These are phyloP conservation scores for Procambarus virginalis DNA, from an alignment of 1,140 invertebrate genomes.

Conservation along the genomic window DNA sequence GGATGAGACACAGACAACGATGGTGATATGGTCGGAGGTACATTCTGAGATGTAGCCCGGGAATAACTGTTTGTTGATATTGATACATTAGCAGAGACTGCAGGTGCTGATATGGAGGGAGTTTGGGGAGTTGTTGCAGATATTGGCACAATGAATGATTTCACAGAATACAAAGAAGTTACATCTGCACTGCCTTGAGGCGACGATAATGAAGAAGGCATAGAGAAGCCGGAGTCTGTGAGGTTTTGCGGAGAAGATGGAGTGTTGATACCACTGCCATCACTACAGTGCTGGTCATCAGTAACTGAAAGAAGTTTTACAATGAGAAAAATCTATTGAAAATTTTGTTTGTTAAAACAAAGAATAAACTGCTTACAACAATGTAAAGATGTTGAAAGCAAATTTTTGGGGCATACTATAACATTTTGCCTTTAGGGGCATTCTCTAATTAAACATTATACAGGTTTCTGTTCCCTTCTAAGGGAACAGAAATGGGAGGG, in stretches of 20 bases:
- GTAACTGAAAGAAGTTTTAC: constrained; percentile 17
- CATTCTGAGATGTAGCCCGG: background rate
- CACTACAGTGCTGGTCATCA: constrained; percentile 37
- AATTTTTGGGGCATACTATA: no score
- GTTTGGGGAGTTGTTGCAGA: background rate
- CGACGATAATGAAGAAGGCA: constrained; percentile 41
- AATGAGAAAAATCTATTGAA: no score
- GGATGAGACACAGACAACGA: background rate
- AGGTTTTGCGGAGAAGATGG: constrained; percentile 35
- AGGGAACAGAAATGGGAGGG: no score
- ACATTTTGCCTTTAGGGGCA: no score
- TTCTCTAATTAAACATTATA: no score
- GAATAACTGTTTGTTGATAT: background rate
- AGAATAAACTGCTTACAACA: no score
- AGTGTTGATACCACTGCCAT: constrained; percentile 20
- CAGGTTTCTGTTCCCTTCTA: no score
- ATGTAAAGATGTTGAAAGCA: no score
- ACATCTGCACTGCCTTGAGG: constrained; percentile 3
- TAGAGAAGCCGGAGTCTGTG: constrained; percentile 40
- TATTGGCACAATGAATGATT: background rate
- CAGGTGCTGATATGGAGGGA: background rate
- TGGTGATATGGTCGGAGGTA: background rate
- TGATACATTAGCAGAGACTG: background rate
- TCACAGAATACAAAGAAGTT: constrained; percentile 14
- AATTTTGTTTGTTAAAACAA: background rate